phyloP scores from a whole-genome alignment of 2,113 vertebrate species.

The Lepidothrix coronata region DNA sequence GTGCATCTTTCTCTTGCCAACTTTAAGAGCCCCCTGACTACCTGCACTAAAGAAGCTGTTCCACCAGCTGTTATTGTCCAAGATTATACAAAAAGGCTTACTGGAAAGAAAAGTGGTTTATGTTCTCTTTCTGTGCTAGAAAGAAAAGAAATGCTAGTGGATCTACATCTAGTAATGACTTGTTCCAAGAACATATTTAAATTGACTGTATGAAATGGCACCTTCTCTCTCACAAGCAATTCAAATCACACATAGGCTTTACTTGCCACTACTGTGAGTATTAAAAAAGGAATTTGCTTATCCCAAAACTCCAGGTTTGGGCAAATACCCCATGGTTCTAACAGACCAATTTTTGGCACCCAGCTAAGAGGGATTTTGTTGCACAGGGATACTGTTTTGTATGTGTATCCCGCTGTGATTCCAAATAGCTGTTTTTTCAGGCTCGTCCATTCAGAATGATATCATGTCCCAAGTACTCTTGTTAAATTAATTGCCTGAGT shows the following conservation, averaged over 20 bases:
- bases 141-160: neutral
- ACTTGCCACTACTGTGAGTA: neutral
- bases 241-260: neutral
- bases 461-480: neutral
- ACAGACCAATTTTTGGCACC: neutral
- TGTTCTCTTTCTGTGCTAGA: neutral
- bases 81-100: neutral
- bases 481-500: conserved; percentile 23
- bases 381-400: neutral
- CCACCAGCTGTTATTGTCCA: neutral
- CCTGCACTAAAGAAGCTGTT: neutral
- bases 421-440: conserved; percentile 33
- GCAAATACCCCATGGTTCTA: neutral
- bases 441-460: neutral
- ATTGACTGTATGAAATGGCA: accelerated
- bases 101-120: neutral
- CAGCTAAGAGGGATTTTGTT: neutral
- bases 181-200: neutral
- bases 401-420: neutral
- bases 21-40: neutral
- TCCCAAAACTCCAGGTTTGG: neutral
- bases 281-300: conserved; percentile 12
- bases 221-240: neutral
- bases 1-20: too few relatives aligned
- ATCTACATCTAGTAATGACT: neutral